A percentile compares a stretch with the other conserved stretches of the same genome.
These are phyloP conservation scores for Ornithorhynchus anatinus DNA, from an alignment of 2,113 vertebrate species.

Conservation along the genomic window DNA sequence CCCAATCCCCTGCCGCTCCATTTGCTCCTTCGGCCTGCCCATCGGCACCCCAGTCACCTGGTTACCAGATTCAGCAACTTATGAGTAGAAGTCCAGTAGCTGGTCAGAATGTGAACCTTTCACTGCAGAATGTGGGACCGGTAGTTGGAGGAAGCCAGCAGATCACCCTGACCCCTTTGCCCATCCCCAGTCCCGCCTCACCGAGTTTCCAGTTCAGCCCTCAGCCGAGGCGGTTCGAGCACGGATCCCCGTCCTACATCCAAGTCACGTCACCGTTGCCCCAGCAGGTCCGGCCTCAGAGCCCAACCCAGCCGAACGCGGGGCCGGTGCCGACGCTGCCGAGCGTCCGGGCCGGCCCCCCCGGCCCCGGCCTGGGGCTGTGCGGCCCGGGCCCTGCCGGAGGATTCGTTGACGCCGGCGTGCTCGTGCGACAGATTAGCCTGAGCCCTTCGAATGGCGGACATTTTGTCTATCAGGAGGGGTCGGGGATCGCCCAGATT, in stretches of 20 bases:
- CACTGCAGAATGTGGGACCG: conserved; percentile 82
- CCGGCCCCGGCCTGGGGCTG: conserved; percentile 71
- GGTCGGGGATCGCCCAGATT: conserved; percentile 83
- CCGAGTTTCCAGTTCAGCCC: conserved; percentile 83
- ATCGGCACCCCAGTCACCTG: conserved; percentile 84
- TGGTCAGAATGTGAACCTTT: conserved; percentile 85
- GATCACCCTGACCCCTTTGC: conserved; percentile 81
- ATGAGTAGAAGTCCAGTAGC: conserved; percentile 85
- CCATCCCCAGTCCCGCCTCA: conserved; percentile 80
- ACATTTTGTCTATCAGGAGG: conserved; percentile 89
- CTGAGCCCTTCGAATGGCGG: conserved; percentile 75
- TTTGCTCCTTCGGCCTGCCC: conserved; percentile 84
- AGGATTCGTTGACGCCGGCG: conserved; percentile 79
- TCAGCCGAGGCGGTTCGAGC: conserved; percentile 82
- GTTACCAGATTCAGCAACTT: conserved; percentile 80
- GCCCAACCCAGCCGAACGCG: conserved; percentile 83
- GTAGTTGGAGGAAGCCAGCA: conserved; percentile 79
- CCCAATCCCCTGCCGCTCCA: conserved; percentile 88
- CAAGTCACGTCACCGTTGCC: conserved; percentile 85
- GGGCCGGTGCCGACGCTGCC: conserved; percentile 72
- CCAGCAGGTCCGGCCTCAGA: conserved; percentile 83
- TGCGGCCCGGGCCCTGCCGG: conserved; percentile 80
- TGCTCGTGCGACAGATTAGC: conserved; percentile 83
- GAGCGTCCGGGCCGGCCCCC: conserved; percentile 73
- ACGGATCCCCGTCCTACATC: conserved; percentile 80